Evolutionary conservation across 2,888 invertebrate species (phyloP).

Genomic region (Euzophera pinguis): DNA sequence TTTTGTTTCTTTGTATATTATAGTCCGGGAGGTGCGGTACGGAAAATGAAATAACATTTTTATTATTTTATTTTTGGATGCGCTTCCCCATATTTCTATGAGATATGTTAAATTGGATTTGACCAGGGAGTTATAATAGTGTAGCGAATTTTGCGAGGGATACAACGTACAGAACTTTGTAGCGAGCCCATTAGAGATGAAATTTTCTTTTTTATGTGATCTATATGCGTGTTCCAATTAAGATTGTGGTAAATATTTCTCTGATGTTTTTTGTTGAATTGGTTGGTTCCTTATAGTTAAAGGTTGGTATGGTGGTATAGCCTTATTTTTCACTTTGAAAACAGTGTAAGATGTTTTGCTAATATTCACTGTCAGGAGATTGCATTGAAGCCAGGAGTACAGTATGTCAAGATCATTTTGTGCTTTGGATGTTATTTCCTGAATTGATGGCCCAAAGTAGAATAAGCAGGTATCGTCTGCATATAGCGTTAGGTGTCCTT

Average conservation of each 20-base stretch:
- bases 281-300: neutral
- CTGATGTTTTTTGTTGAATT: neutral
- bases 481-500: constrained; percentile 17
- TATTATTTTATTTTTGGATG: no score
- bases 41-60: no score
- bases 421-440: constrained; percentile 11
- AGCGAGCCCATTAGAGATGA: neutral
- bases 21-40: no score
- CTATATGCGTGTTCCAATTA: neutral
- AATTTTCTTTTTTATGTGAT: neutral
- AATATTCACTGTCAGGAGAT: constrained; percentile 20
- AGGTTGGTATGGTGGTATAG: neutral
- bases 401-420: constrained; percentile 19
- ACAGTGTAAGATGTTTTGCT: neutral
- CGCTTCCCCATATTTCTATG: no score
- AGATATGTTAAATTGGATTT: no score
- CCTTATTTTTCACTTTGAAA: neutral
- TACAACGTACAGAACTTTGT: neutral
- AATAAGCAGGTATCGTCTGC: constrained; percentile 23
- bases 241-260: neutral
- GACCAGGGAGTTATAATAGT: neutral
- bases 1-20: no score
- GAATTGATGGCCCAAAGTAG: constrained; percentile 18
- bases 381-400: constrained; percentile 19
- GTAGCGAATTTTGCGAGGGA: neutral